These are phyloP conservation scores for Phortica magna DNA, from an alignment of 2,888 invertebrate genomes.

Conservation along the genomic window DNA sequence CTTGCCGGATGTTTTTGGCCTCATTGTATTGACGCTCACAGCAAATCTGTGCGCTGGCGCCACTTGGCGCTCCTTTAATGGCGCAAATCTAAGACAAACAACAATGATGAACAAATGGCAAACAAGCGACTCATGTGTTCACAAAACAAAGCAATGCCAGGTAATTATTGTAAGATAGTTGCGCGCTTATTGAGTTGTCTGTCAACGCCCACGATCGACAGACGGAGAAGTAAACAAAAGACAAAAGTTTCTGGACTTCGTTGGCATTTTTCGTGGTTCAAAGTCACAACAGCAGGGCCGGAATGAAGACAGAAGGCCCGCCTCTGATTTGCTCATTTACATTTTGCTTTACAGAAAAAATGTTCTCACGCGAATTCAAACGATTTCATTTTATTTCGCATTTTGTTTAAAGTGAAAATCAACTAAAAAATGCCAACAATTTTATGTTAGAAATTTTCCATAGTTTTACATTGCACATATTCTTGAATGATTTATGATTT, in stretches of 20 bases:
- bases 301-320: background rate
- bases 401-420: no score
- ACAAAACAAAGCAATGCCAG: background rate
- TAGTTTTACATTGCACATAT: no score
- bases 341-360: no score
- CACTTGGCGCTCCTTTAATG: constrained; percentile 26
- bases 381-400: no score
- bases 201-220: constrained; percentile 4
- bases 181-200: constrained; percentile 3
- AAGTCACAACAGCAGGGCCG: background rate
- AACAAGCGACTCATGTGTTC: background rate
- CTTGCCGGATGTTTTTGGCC: constrained; percentile 7
- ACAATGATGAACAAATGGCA: background rate
- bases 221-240: background rate
- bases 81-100: constrained; percentile 11
- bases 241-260: background rate
- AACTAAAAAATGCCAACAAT: no score
- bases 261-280: background rate
- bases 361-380: no score
- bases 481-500: constrained; percentile 16
- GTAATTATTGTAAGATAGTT: constrained; percentile 11
- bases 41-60: constrained; percentile 9
- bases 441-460: no score
- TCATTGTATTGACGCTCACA: background rate
- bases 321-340: no score